These are phyloP conservation scores for Gari tellinella DNA, from an alignment of 2,888 invertebrate genomes.

Conservation along the genomic window DNA sequence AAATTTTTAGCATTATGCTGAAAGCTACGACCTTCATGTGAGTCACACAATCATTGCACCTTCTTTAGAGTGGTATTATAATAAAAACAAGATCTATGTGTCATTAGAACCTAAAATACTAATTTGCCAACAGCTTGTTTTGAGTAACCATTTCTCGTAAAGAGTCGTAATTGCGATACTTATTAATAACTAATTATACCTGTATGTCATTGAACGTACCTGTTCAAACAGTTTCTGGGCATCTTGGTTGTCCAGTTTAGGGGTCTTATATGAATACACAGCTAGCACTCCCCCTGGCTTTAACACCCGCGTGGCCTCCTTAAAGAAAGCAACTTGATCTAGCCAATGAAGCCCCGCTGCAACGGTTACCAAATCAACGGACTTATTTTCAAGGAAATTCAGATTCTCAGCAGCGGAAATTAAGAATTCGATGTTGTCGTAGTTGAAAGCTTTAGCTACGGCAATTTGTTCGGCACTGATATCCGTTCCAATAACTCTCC, in stretches of 20 bases:
- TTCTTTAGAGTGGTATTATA: too few relatives aligned
- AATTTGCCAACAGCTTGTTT: too few relatives aligned
- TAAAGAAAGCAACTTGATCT: constrained; percentile 83
- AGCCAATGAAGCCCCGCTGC: constrained; percentile 85
- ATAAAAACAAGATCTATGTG: too few relatives aligned
- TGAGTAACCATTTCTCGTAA: too few relatives aligned
- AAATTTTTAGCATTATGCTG: too few relatives aligned
- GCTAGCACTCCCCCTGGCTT: constrained; percentile 84
- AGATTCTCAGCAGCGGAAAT: constrained; percentile 84
- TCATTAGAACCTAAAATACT: too few relatives aligned
- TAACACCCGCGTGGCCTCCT: constrained; percentile 84
- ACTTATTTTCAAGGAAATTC: constrained; percentile 65
- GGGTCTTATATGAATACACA: constrained; percentile 72
- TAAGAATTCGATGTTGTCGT: constrained; percentile 65
- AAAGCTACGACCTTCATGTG: too few relatives aligned
- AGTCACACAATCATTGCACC: too few relatives aligned
- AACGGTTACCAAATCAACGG: constrained; percentile 83
- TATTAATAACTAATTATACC: too few relatives aligned
- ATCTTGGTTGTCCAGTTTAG: constrained; percentile 52
- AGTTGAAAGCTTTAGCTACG: constrained; percentile 23
- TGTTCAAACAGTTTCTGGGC: constrained; percentile 44
- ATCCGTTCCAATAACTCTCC: constrained; percentile 85
- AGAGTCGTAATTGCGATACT: too few relatives aligned
- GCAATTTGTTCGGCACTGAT: constrained; percentile 75
- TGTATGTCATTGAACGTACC: too few relatives aligned